phyloP scores from a whole-genome alignment of 30 jellyfish, hydroid and myxozoan genomes.

The Rhopilema esculentum region DNA sequence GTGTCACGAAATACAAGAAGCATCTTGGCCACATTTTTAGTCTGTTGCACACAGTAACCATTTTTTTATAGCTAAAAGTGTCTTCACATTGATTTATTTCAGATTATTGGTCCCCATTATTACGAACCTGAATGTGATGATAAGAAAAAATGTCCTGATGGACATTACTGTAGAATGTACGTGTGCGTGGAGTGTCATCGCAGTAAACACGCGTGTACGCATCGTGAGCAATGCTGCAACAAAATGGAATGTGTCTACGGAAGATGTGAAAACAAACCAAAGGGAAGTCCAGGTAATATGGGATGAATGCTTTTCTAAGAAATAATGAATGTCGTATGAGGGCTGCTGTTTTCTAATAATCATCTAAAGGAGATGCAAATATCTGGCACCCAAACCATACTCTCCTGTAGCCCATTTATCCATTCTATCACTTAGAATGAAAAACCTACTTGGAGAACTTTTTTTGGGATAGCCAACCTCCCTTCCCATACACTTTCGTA shows the following conservation, averaged over 20 bases:
- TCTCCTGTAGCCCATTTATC: too few relatives aligned
- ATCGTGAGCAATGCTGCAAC: conserved; percentile 89
- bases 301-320: neutral
- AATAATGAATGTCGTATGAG: neutral
- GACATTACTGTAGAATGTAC: conserved; percentile 78
- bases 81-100: neutral
- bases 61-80: too few relatives aligned
- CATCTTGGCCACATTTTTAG: too few relatives aligned
- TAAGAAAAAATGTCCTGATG: conserved; percentile 82
- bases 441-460: too few relatives aligned
- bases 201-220: conserved; percentile 82
- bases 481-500: too few relatives aligned
- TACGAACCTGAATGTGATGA: conserved; percentile 89
- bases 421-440: too few relatives aligned
- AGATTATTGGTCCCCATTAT: conserved; percentile 63
- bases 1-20: too few relatives aligned
- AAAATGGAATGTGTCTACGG: conserved; percentile 94
- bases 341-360: too few relatives aligned
- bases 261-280: conserved; percentile 85
- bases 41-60: too few relatives aligned
- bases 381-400: too few relatives aligned
- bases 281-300: conserved; percentile 97
- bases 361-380: too few relatives aligned
- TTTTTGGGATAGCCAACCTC: too few relatives aligned
- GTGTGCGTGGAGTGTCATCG: conserved; percentile 93